phyloP scores from a whole-genome alignment of 2,888 invertebrate species.

The Choreutis nemorana region DNA sequence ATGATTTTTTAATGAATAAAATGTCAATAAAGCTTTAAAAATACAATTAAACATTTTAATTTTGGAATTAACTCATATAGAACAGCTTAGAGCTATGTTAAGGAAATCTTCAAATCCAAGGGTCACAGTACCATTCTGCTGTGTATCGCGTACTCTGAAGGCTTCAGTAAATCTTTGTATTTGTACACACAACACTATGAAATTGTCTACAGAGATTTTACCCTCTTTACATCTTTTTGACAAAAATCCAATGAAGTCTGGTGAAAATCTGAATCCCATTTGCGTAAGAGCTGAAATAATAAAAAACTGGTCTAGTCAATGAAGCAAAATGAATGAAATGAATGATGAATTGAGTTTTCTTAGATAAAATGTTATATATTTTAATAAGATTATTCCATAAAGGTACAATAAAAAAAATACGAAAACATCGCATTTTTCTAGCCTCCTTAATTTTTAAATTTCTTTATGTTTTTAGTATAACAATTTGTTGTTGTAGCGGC shows the following conservation, averaged over 20 bases:
- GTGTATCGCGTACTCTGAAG: slow-evolving; percentile 80
- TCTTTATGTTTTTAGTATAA: too few relatives aligned
- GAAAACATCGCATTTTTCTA: too few relatives aligned
- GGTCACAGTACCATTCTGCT: slow-evolving; percentile 82
- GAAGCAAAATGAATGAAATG: too few relatives aligned
- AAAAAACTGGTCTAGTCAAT: too few relatives aligned
- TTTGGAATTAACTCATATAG: slow-evolving; percentile 35
- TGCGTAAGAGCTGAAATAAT: slow-evolving; percentile 74
- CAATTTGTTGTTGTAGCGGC: too few relatives aligned
- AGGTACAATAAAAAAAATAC: too few relatives aligned
- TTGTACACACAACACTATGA: slow-evolving; percentile 89
- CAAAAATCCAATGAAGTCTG: slow-evolving; percentile 78
- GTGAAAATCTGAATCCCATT: slow-evolving; percentile 89
- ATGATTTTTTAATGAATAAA: not conserved
- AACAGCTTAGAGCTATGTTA: slow-evolving; percentile 79
- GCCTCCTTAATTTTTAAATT: too few relatives aligned
- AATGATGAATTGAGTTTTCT: too few relatives aligned
- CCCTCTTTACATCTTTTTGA: slow-evolving; percentile 70
- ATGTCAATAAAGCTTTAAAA: not conserved
- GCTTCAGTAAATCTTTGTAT: slow-evolving; percentile 89
- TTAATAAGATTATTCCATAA: too few relatives aligned
- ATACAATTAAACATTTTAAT: not conserved
- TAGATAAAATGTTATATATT: too few relatives aligned
- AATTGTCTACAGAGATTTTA: slow-evolving; percentile 82
- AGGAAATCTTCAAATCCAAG: slow-evolving; percentile 93